Evolutionary conservation across 2,888 invertebrate genomes (phyloP), one percentile per base, ranked within the genome.

Genomic region (Nephrocerus scutellatus): DNA sequence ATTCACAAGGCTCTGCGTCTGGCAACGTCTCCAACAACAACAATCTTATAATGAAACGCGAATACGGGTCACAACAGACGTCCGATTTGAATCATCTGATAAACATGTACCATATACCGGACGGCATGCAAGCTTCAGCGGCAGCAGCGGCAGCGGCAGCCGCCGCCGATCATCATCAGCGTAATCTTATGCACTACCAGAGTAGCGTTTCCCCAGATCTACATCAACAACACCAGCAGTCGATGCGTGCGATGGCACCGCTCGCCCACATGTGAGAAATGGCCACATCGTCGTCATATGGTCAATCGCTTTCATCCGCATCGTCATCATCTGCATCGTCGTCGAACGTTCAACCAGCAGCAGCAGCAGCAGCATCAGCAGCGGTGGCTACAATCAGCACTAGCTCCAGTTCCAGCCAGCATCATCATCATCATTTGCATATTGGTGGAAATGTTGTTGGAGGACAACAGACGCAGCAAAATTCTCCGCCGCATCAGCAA

Each of bases 81-180:
- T 73, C 73, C 50, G 77, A 77, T 62, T 71, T 78, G 52, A 75
- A 73, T 70, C 76, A 77, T 70, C 74, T 76, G 68, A 77, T 76
- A 72, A 79, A 74, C 61, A 76, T 77, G 77, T 78, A 78, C 66
- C 77, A 77, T 65, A 72, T 78, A 63, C 77, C 77, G 26, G 79
- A 77, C 50, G 70, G 70, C 29, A 74, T 76, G 67, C 75, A 74
- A 63, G 74, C 75, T 6, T 57, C 62, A 44, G 62, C 76, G 70
- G 70, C 56, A 6, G 62, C 62, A 19, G 65, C 77, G 70, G 71
- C 57, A 4, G 58, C 57, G n/a, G 59, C 58, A 5, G 56, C 57
- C 2, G 57, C 53, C 19, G 55, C 54, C 6, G 53, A 46, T 19
- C 52, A 56, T 39, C 63, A 63, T 43, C 62, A 68, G 49, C 62